phyloP scores from a whole-genome alignment of 2,888 invertebrate genomes.

The Lasioglossum oenotherae region DNA sequence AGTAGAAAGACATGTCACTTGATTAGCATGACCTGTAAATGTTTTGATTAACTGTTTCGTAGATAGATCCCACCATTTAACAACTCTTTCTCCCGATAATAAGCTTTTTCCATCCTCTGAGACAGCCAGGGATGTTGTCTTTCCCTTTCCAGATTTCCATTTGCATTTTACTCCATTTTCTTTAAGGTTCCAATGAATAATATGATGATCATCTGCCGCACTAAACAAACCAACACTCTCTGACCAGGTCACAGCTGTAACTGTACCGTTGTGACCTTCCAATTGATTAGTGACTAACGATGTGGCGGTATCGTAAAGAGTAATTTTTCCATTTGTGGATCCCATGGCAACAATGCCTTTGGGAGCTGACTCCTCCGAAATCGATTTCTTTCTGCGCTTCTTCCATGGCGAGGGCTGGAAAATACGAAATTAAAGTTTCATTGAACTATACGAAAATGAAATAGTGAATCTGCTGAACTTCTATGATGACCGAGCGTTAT shows the following conservation, averaged over 20 bases:
- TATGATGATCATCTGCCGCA: conserved; percentile 86
- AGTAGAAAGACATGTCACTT: conserved; percentile 85
- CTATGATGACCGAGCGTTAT: background rate
- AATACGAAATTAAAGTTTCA: background rate
- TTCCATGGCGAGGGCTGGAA: conserved; percentile 84
- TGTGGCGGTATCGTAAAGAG: conserved; percentile 87
- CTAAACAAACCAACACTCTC: conserved; percentile 85
- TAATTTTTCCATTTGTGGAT: conserved; percentile 89
- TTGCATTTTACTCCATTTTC: conserved; percentile 85
- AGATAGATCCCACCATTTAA: conserved; percentile 88
- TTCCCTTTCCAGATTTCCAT: conserved; percentile 88
- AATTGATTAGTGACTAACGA: conserved; percentile 82
- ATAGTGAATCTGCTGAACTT: background rate
- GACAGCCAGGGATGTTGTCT: conserved; percentile 84
- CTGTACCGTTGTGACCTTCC: conserved; percentile 84
- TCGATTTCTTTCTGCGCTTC: conserved; percentile 84
- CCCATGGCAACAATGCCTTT: conserved; percentile 89
- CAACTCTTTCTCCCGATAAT: conserved; percentile 81
- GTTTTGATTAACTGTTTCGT: conserved; percentile 87
- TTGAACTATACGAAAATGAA: background rate
- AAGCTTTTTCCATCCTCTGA: conserved; percentile 78
- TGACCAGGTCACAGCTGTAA: conserved; percentile 86
- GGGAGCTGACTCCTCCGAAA: conserved; percentile 78
- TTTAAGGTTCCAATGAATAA: conserved; percentile 85
- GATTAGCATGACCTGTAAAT: conserved; percentile 88